Conservation (phyloP, 2,888 invertebrate genomes). For the Acanthococcus lagerstroemiae region DNA sequence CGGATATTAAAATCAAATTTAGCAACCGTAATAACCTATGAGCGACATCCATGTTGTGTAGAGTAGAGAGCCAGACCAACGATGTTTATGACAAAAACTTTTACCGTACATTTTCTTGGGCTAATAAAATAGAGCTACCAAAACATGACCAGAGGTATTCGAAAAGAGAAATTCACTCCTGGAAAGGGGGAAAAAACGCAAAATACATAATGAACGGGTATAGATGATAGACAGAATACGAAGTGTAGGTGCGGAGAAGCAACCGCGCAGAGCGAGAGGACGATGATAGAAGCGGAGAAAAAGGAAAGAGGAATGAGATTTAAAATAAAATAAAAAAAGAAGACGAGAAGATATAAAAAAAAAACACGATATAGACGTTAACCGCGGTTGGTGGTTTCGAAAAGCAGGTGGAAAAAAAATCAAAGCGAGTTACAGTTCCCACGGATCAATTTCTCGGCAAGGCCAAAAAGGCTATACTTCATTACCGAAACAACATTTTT, state of each 20-base stretch:
- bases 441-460: slow-evolving; percentile 14
- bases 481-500: background rate
- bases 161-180: no score
- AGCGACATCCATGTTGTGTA: no score
- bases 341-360: background rate
- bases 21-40: no score
- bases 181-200: background rate
- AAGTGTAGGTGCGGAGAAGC: background rate
- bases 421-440: slow-evolving; percentile 15
- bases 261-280: background rate
- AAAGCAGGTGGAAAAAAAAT: slow-evolving; percentile 9
- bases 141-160: no score
- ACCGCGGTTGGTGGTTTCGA: slow-evolving; percentile 1
- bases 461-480: slow-evolving; percentile 16
- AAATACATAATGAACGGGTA: background rate
- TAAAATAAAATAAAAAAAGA: background rate
- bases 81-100: no score
- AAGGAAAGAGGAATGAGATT: background rate
- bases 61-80: no score
- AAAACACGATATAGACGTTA: slow-evolving; percentile 10
- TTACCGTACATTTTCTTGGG: no score
- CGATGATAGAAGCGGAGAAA: background rate
- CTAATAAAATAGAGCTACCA: no score
- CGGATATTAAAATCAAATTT: no score
- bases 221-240: background rate